Conservation (phyloP, 1,140 invertebrate genomes). For the Drosophila persimilis region DNA sequence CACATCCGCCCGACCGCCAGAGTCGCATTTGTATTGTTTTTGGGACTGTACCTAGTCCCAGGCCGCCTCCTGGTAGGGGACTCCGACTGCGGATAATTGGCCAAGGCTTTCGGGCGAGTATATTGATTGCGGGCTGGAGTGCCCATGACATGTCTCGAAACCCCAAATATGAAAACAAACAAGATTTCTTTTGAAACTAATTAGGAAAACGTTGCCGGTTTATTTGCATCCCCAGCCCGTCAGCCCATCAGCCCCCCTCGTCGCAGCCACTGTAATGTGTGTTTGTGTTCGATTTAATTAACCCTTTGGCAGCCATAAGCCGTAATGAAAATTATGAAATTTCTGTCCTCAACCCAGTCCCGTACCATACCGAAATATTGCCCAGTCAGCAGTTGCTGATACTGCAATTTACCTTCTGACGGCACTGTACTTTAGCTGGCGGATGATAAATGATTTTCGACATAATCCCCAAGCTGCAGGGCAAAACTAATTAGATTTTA, state of each 20-base stretch:
- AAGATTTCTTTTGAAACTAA: constrained; percentile 75
- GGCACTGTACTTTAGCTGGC: not conserved
- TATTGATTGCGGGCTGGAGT: constrained; percentile 35
- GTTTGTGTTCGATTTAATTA: constrained; percentile 37
- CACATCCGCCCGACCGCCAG: no score
- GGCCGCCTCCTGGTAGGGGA: not conserved
- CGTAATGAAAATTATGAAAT: constrained; percentile 49
- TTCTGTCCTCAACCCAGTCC: not conserved
- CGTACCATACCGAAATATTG: constrained; percentile 8
- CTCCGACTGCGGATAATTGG: constrained; percentile 40
- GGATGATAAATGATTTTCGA: constrained; percentile 6
- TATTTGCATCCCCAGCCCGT: constrained; percentile 27
- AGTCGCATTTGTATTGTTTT: constrained; percentile 38
- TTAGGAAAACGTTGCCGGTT: constrained; percentile 58
- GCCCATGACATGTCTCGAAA: constrained; percentile 45
- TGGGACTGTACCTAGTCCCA: constrained; percentile 2
- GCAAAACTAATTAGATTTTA: constrained; percentile 6
- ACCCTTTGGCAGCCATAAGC: constrained; percentile 53
- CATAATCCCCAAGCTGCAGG: not conserved
- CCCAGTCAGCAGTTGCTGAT: constrained; percentile 19
- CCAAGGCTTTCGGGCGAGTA: constrained; percentile 17
- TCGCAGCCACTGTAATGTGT: constrained; percentile 1
- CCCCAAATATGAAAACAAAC: constrained; percentile 57
- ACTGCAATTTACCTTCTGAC: constrained; percentile 6
- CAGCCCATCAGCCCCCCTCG: not conserved